Evolutionary conservation across 2,888 invertebrate species (phyloP).

Genomic region (Xylota segnis): DNA sequence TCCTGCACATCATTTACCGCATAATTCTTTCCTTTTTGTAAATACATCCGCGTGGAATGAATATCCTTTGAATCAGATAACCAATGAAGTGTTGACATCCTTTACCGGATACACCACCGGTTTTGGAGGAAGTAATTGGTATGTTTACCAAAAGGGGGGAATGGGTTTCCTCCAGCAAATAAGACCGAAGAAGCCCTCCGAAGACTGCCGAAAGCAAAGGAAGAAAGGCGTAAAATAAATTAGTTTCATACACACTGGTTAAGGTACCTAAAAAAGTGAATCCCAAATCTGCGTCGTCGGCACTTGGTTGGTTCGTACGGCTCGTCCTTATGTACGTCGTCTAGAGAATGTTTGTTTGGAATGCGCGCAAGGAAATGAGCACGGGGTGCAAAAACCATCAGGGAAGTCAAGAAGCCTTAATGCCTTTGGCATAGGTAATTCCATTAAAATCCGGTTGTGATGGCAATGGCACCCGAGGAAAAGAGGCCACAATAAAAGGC

Average conservation of each 20-base stretch:
- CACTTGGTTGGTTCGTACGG: background rate
- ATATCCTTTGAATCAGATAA: slow-evolving; percentile 61
- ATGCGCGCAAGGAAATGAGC: slow-evolving; percentile 15
- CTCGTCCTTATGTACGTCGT: slow-evolving; percentile 3
- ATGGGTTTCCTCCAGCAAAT: background rate
- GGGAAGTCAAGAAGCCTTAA: slow-evolving; percentile 41
- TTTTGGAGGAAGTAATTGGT: slow-evolving; percentile 51
- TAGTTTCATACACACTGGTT: slow-evolving; percentile 55
- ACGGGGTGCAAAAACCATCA: slow-evolving; percentile 19
- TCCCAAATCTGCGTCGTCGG: slow-evolving; percentile 31
- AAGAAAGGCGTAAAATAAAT: slow-evolving; percentile 58
- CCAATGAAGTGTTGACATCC: slow-evolving; percentile 68
- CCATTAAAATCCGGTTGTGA: slow-evolving; percentile 55
- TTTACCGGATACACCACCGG: slow-evolving; percentile 1
- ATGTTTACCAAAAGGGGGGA: slow-evolving; percentile 38
- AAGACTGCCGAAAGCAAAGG: slow-evolving; percentile 13
- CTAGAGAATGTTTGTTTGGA: slow-evolving; percentile 30
- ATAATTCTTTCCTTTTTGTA: slow-evolving; percentile 40
- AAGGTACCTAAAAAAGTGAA: slow-evolving; percentile 50
- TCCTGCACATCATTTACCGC: slow-evolving; percentile 49
- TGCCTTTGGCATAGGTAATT: slow-evolving; percentile 54
- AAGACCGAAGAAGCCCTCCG: slow-evolving; percentile 18
- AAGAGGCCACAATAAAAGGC: slow-evolving; percentile 52
- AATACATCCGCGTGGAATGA: slow-evolving; percentile 13
- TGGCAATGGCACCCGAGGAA: slow-evolving; percentile 48